phyloP scores from a whole-genome alignment of 2,888 invertebrate genomes.

The Mesorhabditis sp. region DNA sequence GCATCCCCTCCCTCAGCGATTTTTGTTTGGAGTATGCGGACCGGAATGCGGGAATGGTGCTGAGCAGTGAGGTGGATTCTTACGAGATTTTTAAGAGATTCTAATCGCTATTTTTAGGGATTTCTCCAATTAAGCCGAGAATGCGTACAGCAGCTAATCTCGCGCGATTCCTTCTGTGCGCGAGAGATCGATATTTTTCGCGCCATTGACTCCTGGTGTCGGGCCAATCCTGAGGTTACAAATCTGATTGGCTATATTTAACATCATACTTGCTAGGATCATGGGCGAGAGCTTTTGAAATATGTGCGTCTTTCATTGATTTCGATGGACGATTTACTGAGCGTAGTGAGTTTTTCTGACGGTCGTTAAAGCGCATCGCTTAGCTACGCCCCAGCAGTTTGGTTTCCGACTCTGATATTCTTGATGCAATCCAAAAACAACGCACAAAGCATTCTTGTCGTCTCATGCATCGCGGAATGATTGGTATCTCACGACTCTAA shows the following conservation, averaged over 20 bases:
- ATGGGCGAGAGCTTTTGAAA: constrained; percentile 35
- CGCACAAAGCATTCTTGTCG: constrained; percentile 75
- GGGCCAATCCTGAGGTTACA: constrained; percentile 60
- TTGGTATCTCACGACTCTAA: constrained; percentile 24
- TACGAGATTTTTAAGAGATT: too few relatives aligned
- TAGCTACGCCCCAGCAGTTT: constrained; percentile 78
- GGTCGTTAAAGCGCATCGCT: not conserved
- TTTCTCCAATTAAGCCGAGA: constrained; percentile 59
- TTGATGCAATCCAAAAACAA: constrained; percentile 88
- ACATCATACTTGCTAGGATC: not conserved
- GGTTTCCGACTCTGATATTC: constrained; percentile 80
- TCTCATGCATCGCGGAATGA: constrained; percentile 73
- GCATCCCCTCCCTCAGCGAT: constrained; percentile 66
- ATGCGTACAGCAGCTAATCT: constrained; percentile 79
- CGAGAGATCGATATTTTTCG: constrained; percentile 90
- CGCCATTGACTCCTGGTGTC: constrained; percentile 82
- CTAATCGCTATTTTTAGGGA: constrained; percentile 22
- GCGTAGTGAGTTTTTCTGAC: constrained; percentile 63
- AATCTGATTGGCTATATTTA: not conserved
- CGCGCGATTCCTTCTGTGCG: constrained; percentile 90
- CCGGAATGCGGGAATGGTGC: constrained; percentile 78
- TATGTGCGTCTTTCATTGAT: constrained; percentile 79
- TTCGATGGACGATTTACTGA: constrained; percentile 79
- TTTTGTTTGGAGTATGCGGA: constrained; percentile 88
- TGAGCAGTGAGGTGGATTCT: constrained; percentile 69